Evolutionary conservation across 2,797 vertebrate genomes (phyloP).

Genomic region (Sebastes iracundus): DNA sequence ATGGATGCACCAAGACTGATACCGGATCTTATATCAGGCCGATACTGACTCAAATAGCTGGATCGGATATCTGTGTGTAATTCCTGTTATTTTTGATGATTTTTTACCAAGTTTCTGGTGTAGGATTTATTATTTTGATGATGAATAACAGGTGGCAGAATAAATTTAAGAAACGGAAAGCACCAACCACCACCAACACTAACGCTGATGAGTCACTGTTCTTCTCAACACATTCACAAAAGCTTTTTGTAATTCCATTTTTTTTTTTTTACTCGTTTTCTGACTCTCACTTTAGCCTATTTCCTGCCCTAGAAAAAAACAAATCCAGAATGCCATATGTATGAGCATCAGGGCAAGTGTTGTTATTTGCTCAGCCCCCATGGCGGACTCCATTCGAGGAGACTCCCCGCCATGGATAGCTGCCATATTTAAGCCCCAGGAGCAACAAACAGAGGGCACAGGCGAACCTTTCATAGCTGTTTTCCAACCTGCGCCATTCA

Average conservation of each 20-base stretch:
- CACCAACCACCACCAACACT: slow-evolving; percentile 7
- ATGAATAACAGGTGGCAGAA: background rate
- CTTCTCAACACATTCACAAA: slow-evolving; percentile 22
- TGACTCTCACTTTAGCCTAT: slow-evolving; percentile 6
- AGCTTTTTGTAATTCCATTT: slow-evolving; percentile 9
- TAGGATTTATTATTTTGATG: too few species aligned
- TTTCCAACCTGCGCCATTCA: slow-evolving; percentile 43
- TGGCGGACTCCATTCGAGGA: slow-evolving; percentile 49
- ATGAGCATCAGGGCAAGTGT: slow-evolving; percentile 69
- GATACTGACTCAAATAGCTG: too few species aligned
- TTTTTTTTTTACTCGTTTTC: background rate
- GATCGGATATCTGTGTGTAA: too few species aligned
- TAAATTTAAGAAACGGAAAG: slow-evolving; percentile 35
- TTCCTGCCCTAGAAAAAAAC: slow-evolving; percentile 48
- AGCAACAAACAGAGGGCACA: slow-evolving; percentile 29
- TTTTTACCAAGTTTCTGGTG: too few species aligned
- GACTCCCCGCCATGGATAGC: slow-evolving; percentile 47
- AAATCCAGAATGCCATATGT: slow-evolving; percentile 50
- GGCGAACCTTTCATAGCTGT: slow-evolving; percentile 24
- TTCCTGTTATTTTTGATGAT: too few species aligned
- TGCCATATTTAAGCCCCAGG: slow-evolving; percentile 54
- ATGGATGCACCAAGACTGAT: too few species aligned
- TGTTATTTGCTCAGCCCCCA: slow-evolving; percentile 67
- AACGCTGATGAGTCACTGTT: slow-evolving; percentile 35
- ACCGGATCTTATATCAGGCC: too few species aligned